These are phyloP conservation scores for Saxidomus purpurata DNA, from an alignment of 1,140 invertebrate genomes.

Conservation along the genomic window DNA sequence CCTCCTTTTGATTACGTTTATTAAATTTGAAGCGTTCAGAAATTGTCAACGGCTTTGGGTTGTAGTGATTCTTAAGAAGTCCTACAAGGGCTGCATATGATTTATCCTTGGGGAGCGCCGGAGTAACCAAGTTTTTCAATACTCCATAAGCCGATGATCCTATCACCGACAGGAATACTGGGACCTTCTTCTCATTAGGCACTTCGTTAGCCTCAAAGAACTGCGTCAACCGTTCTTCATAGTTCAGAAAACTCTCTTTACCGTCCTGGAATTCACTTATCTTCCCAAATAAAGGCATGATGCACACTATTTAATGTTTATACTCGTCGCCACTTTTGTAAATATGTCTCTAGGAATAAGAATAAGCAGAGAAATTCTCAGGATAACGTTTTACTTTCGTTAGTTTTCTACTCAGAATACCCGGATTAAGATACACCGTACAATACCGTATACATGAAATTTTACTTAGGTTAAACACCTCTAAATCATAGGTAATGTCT, in stretches of 20 bases:
- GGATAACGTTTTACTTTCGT: no score
- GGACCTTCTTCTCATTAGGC: slow-evolving; percentile 16
- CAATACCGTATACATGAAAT: no score
- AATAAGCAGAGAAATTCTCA: no score
- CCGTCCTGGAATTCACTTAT: slow-evolving; percentile 2
- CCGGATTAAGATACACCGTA: no score
- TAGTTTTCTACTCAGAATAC: no score
- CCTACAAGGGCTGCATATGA: background rate
- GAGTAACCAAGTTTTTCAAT: slow-evolving; percentile 19
- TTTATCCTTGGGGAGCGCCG: slow-evolving; percentile 38
- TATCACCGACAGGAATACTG: slow-evolving; percentile 22
- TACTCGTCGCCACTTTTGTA: slow-evolving; percentile 23
- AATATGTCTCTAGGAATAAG: no score
- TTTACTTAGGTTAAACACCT: no score
- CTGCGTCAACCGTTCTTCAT: slow-evolving; percentile 36
- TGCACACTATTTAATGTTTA: slow-evolving; percentile 2
- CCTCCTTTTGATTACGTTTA: slow-evolving; percentile 43
- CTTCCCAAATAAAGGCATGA: slow-evolving; percentile 8
- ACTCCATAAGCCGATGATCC: slow-evolving; percentile 7
- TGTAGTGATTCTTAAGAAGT: slow-evolving; percentile 12
- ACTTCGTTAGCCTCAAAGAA: slow-evolving; percentile 35
- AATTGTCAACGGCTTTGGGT: slow-evolving; percentile 15
- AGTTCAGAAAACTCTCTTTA: background rate
- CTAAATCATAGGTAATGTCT: no score
- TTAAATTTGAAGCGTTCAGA: slow-evolving; percentile 40